Evolutionary conservation across 2,113 vertebrate species (phyloP), one percentile per base, ranked within the genome.

Genomic region (Ceyx cyanopectus): DNA sequence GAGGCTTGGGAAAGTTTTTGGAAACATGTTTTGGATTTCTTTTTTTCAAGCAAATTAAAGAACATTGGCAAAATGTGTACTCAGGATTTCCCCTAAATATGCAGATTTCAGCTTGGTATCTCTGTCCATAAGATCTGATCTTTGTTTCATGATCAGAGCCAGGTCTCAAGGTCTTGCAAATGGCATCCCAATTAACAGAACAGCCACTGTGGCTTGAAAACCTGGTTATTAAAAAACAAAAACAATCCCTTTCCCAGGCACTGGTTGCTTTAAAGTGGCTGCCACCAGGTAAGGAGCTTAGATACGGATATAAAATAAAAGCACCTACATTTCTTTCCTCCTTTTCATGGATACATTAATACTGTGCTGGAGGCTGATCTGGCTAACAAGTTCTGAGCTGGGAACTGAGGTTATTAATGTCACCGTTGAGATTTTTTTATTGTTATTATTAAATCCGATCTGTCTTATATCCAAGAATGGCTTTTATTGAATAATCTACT

Each of bases 371-470:
- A 97, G 96, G 96, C 94, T 89, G 93, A 94, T 96, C 73, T 89
- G 41, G 45, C 80, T 95, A 97, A 97, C 95, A 96, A 96, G 92
- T 96, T 96, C 90, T 91, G 85, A 95, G 87, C 62, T 37, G 24
- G 91, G 67, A 94, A 86, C 77, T 81, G 41, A 69, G 73, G 87
- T 96, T 94, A 95, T 95, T 90, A 93, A 89, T 94, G 93, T 96
- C 95, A 93, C 79, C 43, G 84, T 76, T 95, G 66, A 22, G 74
- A 51, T 69, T 78, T 77, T 79, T 94, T 75, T 45, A 23, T 84
- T 78, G 63, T 87, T 77, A 73, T 87, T 81, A 96, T 58, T 73
- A 83, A 88, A 97, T 89, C 57, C 1, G 30, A 94, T 93, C 78
- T 5, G 11, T 87, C 50, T 60, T 90, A 68, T 90, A 92, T 89